Percentiles rank a stretch among this genome's conserved stretches.
Evolutionary conservation across 2,113 vertebrate species (phyloP).

Genomic region (Uria aalge): DNA sequence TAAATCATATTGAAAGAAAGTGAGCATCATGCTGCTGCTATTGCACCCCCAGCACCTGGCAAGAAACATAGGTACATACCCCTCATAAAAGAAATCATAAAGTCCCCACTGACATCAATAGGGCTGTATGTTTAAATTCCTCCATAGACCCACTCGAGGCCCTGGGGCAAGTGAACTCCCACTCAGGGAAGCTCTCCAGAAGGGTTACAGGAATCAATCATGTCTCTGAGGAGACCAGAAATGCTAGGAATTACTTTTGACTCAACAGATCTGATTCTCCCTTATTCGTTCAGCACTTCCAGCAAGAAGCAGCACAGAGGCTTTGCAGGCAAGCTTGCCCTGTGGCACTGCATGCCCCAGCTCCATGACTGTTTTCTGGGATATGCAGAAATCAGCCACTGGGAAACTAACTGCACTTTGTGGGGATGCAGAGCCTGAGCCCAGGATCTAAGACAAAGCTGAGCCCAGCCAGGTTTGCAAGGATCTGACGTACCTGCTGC

Average conservation of each 20-base stretch:
- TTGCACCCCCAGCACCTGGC: background rate
- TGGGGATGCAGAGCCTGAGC: background rate
- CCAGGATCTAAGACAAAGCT: background rate
- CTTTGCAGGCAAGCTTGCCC: background rate
- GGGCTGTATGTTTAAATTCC: background rate
- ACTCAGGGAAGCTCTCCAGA: background rate
- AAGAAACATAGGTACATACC: background rate
- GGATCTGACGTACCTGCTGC: background rate
- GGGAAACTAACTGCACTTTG: background rate
- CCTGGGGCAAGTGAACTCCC: background rate
- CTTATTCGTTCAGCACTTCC: background rate
- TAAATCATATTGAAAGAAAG: background rate
- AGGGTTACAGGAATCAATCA: background rate
- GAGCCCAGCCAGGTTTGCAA: background rate
- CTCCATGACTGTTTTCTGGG: background rate
- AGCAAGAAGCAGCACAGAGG: background rate
- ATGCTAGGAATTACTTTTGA: background rate
- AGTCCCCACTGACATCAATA: background rate
- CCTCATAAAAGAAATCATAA: background rate
- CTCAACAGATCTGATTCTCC: background rate
- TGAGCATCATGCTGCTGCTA: background rate
- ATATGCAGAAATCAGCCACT: background rate
- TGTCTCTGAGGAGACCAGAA: background rate
- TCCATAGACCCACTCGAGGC: background rate
- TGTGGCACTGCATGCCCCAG: background rate